Evolutionary conservation across 2,113 vertebrate genomes (phyloP).

Genomic region (Catagonus wagneri): DNA sequence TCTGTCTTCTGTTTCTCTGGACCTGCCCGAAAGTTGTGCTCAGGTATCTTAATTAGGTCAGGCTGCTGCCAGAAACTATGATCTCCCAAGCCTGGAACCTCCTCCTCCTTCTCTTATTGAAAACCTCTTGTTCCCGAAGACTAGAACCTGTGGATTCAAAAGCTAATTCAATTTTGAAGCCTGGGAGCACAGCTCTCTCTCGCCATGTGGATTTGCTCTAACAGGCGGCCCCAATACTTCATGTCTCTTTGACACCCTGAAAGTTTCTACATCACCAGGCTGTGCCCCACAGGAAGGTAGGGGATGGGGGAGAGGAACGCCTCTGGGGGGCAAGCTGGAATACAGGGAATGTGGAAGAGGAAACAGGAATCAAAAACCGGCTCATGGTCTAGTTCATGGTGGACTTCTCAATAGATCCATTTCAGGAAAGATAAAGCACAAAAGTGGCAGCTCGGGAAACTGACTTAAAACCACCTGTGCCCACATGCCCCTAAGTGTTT

Average conservation of each 20-base stretch:
- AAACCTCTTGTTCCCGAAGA: not conserved
- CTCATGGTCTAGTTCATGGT: not conserved
- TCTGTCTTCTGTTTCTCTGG: not conserved
- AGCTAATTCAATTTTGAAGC: not conserved
- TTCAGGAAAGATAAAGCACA: not conserved
- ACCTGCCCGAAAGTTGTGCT: not conserved
- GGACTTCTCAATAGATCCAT: not conserved
- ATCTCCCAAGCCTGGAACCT: not conserved
- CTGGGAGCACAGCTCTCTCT: not conserved
- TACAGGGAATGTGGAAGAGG: not conserved
- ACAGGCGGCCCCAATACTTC: not conserved
- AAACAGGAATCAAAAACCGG: not conserved
- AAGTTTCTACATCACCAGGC: not conserved
- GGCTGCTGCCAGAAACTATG: not conserved
- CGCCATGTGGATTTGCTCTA: not conserved
- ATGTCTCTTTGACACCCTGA: not conserved
- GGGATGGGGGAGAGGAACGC: not conserved
- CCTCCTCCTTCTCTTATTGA: not conserved
- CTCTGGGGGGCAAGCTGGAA: not conserved
- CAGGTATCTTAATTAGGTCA: not conserved
- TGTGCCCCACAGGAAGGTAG: not conserved
- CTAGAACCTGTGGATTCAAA: slow-evolving; percentile 27
- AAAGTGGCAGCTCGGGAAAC: not conserved
- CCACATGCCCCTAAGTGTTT: not conserved
- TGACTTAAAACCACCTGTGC: not conserved